Evolutionary conservation across 2,113 vertebrate species (phyloP), one percentile per base, ranked within the genome.

Genomic region (Cromileptes altivelis): DNA sequence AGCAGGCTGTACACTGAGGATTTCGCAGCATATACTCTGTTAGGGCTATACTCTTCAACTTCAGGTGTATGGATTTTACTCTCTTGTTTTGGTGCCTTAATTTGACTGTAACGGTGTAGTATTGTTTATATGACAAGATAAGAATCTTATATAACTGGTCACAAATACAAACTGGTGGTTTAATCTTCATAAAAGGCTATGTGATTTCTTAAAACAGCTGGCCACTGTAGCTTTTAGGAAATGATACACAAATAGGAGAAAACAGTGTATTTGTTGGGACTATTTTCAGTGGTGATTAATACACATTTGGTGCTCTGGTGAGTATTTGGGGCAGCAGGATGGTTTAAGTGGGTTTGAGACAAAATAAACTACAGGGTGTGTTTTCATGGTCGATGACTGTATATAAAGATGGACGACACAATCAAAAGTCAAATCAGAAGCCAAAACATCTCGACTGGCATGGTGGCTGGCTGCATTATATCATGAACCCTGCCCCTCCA

Each of bases 1-100:
- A 61, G 70, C 23, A 18, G 37, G 42, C 21, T 53, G 70, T 27
- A 56, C 15, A 23, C 9, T 37, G 33, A n/a, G 30, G 30, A 37
- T 64, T 85, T 85, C 78, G 80, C 82, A 86, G 61, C 64, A 23
- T 13, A 72, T 50, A 62, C 63, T 62, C 33, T 80, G 30, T 30
- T 57, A 33, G 49, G 75, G 52, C 58, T 56, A 17, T 37, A 33
- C 79, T 53, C 12, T 42, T 19, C 33, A 25, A 12, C 33, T 45
- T 45, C 42, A 55, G 49, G 15, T 21, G 18, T 61, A 12, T 63
- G 33, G 19, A 4, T 53, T 69, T 18, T 56, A 23, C 52, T 62
- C 47, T 23, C 42, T 19, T 49, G 52, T 45, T 62, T 65, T 27
- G n/a, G 50, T 40, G 33, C 47, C 18, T 55, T 53, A 57, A 15